phyloP scores from a whole-genome alignment of 92 coral and sea anemone genomes.

The Siderastrea siderea region DNA sequence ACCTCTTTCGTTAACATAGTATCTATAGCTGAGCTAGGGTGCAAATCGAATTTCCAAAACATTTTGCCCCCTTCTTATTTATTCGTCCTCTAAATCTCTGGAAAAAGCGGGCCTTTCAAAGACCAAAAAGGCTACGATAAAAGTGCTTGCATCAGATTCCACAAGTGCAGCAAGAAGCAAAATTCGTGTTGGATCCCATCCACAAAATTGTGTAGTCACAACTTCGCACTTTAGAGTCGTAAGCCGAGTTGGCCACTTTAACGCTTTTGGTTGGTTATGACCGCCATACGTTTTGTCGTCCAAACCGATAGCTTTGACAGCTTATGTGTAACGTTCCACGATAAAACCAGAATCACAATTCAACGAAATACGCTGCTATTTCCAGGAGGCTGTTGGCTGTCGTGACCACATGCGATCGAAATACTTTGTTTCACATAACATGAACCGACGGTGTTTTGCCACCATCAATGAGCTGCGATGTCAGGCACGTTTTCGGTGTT shows the following conservation, averaged over 20 bases:
- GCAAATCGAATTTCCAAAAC: slow-evolving; percentile 99
- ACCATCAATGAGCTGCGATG: slow-evolving; percentile 40
- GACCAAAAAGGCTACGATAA: slow-evolving; percentile 23
- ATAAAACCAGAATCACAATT: slow-evolving; percentile 24
- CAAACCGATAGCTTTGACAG: slow-evolving; percentile 13
- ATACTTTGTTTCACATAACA: slow-evolving; percentile 46
- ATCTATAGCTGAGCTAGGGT: slow-evolving; percentile 95
- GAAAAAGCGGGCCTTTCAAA: slow-evolving; percentile 29
- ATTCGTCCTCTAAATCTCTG: slow-evolving; percentile 1
- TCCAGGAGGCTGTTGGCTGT: slow-evolving; percentile 50
- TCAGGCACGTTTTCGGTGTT: slow-evolving; percentile 23
- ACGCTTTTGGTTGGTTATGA: slow-evolving; percentile 4
- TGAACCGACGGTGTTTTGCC: slow-evolving; percentile 24
- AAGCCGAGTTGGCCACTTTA: slow-evolving; percentile 31
- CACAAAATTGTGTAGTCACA: slow-evolving; percentile 23
- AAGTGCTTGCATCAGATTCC: slow-evolving; percentile 29
- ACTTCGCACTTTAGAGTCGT: slow-evolving; percentile 1
- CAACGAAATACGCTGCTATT: slow-evolving; percentile 50
- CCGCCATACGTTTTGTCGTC: slow-evolving; percentile 14
- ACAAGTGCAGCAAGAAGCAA: slow-evolving; percentile 7
- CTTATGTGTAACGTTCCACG: slow-evolving; percentile 19
- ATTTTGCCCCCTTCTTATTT: slow-evolving; percentile 72
- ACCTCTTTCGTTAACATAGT: slow-evolving; percentile 96
- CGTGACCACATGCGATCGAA: slow-evolving; percentile 63
- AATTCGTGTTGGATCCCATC: slow-evolving; percentile 32